A percentile compares a stretch with the other conserved stretches of the same genome.
These are phyloP conservation scores for Chrysocyon brachyurus DNA, from an alignment of 2,797 vertebrate species.

Conservation along the genomic window DNA sequence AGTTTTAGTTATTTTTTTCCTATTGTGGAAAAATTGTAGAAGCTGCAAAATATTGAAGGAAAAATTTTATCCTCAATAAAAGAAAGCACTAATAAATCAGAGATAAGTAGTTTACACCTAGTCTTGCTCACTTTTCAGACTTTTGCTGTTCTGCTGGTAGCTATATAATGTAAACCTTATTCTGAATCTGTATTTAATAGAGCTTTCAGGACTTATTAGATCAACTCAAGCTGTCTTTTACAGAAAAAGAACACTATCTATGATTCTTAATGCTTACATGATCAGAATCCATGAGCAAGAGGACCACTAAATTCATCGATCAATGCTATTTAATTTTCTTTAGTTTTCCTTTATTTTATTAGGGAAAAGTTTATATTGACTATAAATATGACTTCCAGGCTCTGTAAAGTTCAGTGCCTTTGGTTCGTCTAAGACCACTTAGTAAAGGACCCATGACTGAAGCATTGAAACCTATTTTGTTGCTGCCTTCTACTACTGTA, in stretches of 20 bases:
- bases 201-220: not conserved
- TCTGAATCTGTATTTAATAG: not conserved
- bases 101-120: not conserved
- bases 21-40: not conserved
- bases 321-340: not conserved
- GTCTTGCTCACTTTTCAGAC: not conserved
- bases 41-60: not conserved
- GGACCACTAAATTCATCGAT: not conserved
- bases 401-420: not conserved
- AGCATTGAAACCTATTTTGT: not conserved
- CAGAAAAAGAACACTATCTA: not conserved
- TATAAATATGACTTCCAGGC: not conserved
- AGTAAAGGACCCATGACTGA: not conserved
- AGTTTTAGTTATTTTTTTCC: not conserved
- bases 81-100: not conserved
- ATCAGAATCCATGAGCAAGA: not conserved
- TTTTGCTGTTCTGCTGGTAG: not conserved
- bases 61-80: not conserved
- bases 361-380: not conserved
- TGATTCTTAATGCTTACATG: not conserved
- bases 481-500: not conserved
- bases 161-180: not conserved
- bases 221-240: not conserved
- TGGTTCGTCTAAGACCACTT: not conserved
- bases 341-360: not conserved